Percentiles rank a stretch among this genome's conserved stretches.
phyloP scores from a whole-genome alignment of 2,888 invertebrate species.

The Eupithecia inturbata region DNA sequence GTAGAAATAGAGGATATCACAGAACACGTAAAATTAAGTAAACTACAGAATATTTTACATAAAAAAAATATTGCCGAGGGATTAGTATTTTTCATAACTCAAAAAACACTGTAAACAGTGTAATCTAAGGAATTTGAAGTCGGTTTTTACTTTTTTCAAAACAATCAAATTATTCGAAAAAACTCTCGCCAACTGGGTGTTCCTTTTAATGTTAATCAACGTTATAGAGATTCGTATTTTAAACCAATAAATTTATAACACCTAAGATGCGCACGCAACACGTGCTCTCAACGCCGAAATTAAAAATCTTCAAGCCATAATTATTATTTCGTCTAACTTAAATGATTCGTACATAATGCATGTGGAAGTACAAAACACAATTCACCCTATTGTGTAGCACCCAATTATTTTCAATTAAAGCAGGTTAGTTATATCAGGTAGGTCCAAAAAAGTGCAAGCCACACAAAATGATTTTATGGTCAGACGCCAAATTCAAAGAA shows the following conservation, averaged over 20 bases:
- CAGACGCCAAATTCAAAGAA: not conserved
- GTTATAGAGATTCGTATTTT: no score
- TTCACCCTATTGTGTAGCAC: not conserved
- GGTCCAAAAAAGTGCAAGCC: not conserved
- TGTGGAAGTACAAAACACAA: not conserved
- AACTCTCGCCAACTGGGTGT: no score
- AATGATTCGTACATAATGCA: conserved; percentile 3
- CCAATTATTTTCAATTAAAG: not conserved
- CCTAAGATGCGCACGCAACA: not conserved
- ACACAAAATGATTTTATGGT: not conserved
- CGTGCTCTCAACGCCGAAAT: not conserved
- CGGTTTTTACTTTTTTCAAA: no score
- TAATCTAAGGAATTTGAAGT: no score
- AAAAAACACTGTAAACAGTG: no score
- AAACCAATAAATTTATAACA: not conserved
- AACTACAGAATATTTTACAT: no score
- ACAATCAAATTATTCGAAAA: no score
- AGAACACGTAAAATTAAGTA: no score
- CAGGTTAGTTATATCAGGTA: not conserved
- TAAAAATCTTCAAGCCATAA: not conserved
- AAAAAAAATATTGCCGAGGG: no score
- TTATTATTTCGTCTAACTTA: not conserved
- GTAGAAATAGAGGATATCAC: no score
- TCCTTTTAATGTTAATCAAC: no score
- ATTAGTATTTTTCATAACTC: no score